Evolutionary conservation across 1,140 invertebrate genomes (phyloP).

Genomic region (Riptortus pedestris): DNA sequence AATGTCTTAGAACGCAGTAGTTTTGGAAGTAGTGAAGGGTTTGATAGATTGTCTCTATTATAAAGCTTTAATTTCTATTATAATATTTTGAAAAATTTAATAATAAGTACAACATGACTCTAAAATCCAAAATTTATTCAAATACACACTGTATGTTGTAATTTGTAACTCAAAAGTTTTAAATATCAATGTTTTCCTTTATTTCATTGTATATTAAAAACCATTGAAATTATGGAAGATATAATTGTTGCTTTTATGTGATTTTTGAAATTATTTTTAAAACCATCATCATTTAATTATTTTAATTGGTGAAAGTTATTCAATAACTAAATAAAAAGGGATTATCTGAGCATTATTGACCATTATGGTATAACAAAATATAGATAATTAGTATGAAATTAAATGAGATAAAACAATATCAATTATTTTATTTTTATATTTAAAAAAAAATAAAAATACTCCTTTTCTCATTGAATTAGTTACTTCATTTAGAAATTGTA

Average conservation of each 20-base stretch:
- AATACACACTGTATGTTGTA: not conserved
- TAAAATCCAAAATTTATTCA: not conserved
- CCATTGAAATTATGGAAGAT: too few relatives aligned
- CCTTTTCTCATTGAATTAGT: too few relatives aligned
- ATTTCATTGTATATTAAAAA: not conserved
- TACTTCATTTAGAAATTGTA: not conserved
- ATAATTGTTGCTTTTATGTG: too few relatives aligned
- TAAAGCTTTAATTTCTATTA: not conserved
- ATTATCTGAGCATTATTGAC: too few relatives aligned
- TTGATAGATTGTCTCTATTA: not conserved
- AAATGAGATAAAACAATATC: too few relatives aligned
- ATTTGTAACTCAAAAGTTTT: not conserved
- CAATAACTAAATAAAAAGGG: too few relatives aligned
- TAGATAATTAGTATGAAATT: too few relatives aligned
- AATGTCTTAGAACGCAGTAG: not conserved
- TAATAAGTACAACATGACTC: not conserved
- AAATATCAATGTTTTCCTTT: not conserved
- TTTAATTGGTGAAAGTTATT: too few relatives aligned
- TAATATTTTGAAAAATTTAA: not conserved
- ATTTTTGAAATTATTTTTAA: too few relatives aligned
- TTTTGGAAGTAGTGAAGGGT: conserved; percentile 13
- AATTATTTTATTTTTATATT: not conserved
- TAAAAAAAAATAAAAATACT: not conserved
- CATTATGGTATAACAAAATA: too few relatives aligned
- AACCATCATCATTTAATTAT: too few relatives aligned